Conservation (phyloP, 1,140 invertebrate species). For the Palaemon carinicauda region DNA sequence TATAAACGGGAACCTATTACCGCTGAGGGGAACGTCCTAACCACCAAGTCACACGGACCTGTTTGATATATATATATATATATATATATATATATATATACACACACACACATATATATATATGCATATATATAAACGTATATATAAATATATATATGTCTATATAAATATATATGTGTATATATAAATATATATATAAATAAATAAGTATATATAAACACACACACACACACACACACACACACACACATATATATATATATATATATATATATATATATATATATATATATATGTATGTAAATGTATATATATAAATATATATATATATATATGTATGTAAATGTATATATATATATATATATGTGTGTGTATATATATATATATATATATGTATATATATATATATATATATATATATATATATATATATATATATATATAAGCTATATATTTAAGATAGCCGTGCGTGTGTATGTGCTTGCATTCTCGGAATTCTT, state of each 20-base stretch:
- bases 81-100: no score
- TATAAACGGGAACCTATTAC: no score
- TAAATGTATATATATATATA: constrained; percentile 4
- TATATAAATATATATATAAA: not conserved
- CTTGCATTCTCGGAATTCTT: no score
- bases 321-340: constrained; percentile 1
- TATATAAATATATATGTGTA: not conserved
- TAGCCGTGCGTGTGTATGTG: no score
- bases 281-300: not conserved
- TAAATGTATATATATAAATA: not conserved
- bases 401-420: not conserved
- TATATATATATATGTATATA: not conserved
- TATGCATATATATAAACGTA: not conserved
- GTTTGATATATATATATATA: not conserved
- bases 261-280: not conserved
- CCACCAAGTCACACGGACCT: no score
- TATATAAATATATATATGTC: not conserved
- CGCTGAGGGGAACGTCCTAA: no score
- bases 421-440: no score
- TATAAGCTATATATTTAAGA: no score
- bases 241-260: not conserved
- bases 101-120: no score
- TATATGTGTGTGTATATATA: not conserved
- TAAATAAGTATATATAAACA: not conserved
- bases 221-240: not conserved